phyloP scores from a whole-genome alignment of 1,140 invertebrate genomes.

The Drosophila miranda region DNA sequence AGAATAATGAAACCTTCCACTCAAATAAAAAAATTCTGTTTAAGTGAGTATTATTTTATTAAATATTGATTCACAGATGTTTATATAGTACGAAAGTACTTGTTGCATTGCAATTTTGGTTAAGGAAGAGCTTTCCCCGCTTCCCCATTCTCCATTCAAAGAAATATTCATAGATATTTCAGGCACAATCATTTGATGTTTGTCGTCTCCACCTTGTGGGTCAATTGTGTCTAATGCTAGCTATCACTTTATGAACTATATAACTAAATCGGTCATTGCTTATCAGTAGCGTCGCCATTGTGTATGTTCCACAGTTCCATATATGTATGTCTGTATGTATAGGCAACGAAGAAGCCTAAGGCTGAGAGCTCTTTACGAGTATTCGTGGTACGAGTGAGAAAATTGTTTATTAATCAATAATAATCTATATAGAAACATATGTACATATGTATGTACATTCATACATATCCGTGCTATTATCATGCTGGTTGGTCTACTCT shows the following conservation, averaged over 20 bases:
- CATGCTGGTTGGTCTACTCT: slow-evolving; percentile 37
- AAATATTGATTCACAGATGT: too few relatives aligned
- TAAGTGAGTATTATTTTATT: too few relatives aligned
- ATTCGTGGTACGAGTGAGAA: slow-evolving; percentile 50
- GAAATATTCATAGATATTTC: slow-evolving; percentile 4
- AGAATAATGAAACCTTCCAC: too few relatives aligned
- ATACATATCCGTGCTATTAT: slow-evolving; percentile 36
- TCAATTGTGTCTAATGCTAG: slow-evolving; percentile 52
- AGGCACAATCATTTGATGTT: slow-evolving; percentile 17
- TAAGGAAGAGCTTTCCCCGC: too few relatives aligned
- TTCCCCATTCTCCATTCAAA: background rate
- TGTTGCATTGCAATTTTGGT: too few relatives aligned
- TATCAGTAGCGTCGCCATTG: slow-evolving; percentile 47
- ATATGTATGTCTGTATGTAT: too few relatives aligned
- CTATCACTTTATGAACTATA: slow-evolving; percentile 55
- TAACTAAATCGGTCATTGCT: slow-evolving; percentile 73
- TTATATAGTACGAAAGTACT: too few relatives aligned
- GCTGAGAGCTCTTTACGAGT: slow-evolving; percentile 14
- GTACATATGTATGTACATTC: slow-evolving; percentile 19
- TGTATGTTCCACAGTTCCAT: background rate
- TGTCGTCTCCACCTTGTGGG: slow-evolving; percentile 46
- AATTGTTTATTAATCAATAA: slow-evolving; percentile 75
- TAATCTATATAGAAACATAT: slow-evolving; percentile 32
- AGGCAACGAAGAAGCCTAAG: background rate
- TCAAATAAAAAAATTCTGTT: too few relatives aligned